Percentiles rank a stretch among this genome's conserved stretches.
phyloP scores from a whole-genome alignment of 1,140 invertebrate genomes.

The Diabrotica virgifera region DNA sequence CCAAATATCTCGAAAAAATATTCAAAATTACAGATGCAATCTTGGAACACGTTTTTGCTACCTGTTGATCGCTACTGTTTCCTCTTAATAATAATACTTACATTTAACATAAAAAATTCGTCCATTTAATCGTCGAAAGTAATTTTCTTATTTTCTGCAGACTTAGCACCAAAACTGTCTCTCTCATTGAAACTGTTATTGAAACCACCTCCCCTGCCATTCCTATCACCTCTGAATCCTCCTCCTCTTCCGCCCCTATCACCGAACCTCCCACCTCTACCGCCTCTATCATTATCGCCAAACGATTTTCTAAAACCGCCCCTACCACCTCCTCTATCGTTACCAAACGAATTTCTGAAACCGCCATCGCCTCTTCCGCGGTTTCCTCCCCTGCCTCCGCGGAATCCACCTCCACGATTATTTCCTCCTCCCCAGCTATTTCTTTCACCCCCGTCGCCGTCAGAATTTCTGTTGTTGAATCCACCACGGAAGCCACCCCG shows the following conservation, averaged over 20 bases:
- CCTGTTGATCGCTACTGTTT: neutral
- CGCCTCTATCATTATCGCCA: constrained; percentile 42
- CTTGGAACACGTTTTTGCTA: too few relatives aligned
- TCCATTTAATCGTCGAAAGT: constrained; percentile 68
- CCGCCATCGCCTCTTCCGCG: constrained; percentile 37
- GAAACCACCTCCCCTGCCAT: constrained; percentile 37
- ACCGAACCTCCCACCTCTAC: constrained; percentile 40
- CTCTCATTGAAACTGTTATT: constrained; percentile 43
- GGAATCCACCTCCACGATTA: constrained; percentile 26
- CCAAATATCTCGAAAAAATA: too few relatives aligned
- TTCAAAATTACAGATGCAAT: too few relatives aligned
- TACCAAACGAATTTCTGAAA: constrained; percentile 35
- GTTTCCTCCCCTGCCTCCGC: constrained; percentile 31
- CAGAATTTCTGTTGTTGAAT: constrained; percentile 25
- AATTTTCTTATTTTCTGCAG: constrained; percentile 79
- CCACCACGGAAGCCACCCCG: constrained; percentile 20
- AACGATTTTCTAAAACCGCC: constrained; percentile 42
- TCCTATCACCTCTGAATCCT: constrained; percentile 38
- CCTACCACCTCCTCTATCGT: constrained; percentile 28
- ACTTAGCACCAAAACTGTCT: constrained; percentile 38
- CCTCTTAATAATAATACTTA: neutral
- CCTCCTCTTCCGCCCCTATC: constrained; percentile 46
- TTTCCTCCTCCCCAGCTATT: constrained; percentile 14
- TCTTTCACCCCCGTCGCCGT: constrained; percentile 15
- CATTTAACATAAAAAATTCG: neutral